Percentiles rank a stretch among this genome's conserved stretches.
Evolutionary conservation across 2,113 vertebrate species (phyloP).

Genomic region (Probosciger aterrimus): DNA sequence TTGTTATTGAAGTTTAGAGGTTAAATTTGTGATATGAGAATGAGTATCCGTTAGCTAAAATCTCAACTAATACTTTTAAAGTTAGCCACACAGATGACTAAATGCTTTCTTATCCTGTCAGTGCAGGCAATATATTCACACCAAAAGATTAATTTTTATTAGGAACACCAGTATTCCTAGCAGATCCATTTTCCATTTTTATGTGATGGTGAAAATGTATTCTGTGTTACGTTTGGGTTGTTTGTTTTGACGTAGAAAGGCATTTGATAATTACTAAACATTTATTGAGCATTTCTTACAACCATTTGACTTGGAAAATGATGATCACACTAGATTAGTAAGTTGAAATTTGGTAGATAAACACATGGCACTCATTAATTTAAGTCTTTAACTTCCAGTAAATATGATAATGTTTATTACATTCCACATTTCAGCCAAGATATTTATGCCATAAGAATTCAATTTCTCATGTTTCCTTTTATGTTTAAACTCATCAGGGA

Average conservation of each 20-base stretch:
- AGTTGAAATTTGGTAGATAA: conserved; percentile 16
- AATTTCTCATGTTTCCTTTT: background rate
- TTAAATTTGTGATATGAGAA: background rate
- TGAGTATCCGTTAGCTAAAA: background rate
- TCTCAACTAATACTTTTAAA: background rate
- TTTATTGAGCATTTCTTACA: background rate
- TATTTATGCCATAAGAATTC: background rate
- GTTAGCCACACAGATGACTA: background rate
- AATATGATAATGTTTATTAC: conserved; percentile 24
- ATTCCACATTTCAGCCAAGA: background rate
- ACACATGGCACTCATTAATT: background rate
- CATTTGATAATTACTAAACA: background rate
- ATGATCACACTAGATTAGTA: background rate
- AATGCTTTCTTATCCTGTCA: background rate
- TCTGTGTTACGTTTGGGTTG: background rate
- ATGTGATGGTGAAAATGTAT: background rate
- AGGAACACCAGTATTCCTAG: background rate
- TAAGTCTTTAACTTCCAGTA: background rate
- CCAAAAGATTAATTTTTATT: background rate
- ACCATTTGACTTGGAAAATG: background rate
- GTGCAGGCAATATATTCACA: background rate
- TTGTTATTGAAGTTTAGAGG: background rate
- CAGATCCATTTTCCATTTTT: background rate
- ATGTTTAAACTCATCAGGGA: conserved; percentile 4
- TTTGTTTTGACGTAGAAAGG: background rate